Base-by-base conservation (phyloP, 2,113 vertebrate species). In the Ammodramus savannarum region DNA sequence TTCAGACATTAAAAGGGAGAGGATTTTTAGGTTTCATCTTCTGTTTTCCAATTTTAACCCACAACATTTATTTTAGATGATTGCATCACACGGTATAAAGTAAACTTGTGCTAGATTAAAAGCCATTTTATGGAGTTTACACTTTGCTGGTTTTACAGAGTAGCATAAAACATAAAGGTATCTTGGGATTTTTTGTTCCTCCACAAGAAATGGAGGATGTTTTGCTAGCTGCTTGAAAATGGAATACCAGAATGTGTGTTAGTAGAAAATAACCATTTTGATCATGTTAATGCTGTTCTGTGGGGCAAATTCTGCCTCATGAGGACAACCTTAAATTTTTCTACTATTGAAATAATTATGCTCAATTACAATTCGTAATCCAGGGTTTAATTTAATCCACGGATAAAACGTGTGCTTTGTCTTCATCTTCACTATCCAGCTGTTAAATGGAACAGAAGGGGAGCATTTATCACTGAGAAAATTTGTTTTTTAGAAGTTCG, bases 141-240 rank as follows among this genome's bases (percentile, higher is more conserved):
- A 95, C 89, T 95, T 96, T 95, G 71, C 91, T 95, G 66, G 87
- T 91, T 96, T 97, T 93, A 95, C 88, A 85, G 93, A 85, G 69
- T 58, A 87, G 57, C 69, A 94, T 96, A 91, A 96, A 97, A 39
- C 74, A 78, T 81, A 95, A 82, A 95, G 81, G 89, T 94, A 41
- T 54, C 91, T 78, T 87, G 91, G 94, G 94, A 89, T 74, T 90
- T 89, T 95, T 89, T 95, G 94, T 89, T 95, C 66, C 77, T 95
- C 69, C 41, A 65, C 51, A 73, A 87, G 87, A 92, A 95, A 96
- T 89, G 73, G 89, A 79, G 90, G 87, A 91, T 78, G 52, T 85
- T 95, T 96, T 95, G 89, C 54, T 92, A 82, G 80, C 69, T 90
- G 67, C 72, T 84, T 51, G 65, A 52, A 95, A 95, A 93, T 18